Evolutionary conservation across 2,888 invertebrate genomes (phyloP).

Genomic region (Dynastes grantii): DNA sequence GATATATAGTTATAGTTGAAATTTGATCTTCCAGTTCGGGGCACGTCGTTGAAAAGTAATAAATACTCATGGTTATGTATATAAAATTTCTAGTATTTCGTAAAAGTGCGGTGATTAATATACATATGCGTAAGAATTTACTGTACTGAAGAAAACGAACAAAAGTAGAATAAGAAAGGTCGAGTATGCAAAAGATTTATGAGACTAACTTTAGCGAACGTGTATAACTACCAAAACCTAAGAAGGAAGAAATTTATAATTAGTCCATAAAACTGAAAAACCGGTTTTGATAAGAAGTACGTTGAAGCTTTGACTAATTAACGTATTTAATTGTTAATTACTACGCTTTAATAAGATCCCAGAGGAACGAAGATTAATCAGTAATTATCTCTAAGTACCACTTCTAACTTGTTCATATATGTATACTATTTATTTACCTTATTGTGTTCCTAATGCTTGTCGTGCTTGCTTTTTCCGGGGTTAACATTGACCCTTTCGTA

Average conservation of each 20-base stretch:
- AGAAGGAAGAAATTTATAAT: background rate
- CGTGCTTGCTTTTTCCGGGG: too few relatives aligned
- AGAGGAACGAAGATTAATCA: background rate
- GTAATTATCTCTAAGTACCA: too few relatives aligned
- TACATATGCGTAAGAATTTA: conserved; percentile 15
- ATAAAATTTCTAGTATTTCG: conserved; percentile 36
- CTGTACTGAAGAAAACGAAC: background rate
- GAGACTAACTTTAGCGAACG: conserved; percentile 4
- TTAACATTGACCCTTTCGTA: too few relatives aligned
- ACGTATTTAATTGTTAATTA: conserved; percentile 64
- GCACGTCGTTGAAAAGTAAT: conserved; percentile 13
- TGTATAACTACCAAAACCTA: background rate
- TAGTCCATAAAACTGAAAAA: conserved; percentile 1
- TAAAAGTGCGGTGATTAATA: conserved; percentile 32
- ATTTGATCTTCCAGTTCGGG: conserved; percentile 22
- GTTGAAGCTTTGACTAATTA: conserved; percentile 62
- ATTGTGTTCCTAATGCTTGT: too few relatives aligned
- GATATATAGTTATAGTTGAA: conserved; percentile 14
- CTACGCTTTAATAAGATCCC: conserved; percentile 51
- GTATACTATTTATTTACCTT: too few relatives aligned
- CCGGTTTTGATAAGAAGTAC: background rate
- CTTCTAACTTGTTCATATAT: too few relatives aligned
- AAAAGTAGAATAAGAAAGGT: background rate
- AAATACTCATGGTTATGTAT: conserved; percentile 7
- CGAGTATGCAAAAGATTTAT: conserved; percentile 4